phyloP scores from a whole-genome alignment of 2,113 vertebrate species.

The Glaucidium brasilianum region DNA sequence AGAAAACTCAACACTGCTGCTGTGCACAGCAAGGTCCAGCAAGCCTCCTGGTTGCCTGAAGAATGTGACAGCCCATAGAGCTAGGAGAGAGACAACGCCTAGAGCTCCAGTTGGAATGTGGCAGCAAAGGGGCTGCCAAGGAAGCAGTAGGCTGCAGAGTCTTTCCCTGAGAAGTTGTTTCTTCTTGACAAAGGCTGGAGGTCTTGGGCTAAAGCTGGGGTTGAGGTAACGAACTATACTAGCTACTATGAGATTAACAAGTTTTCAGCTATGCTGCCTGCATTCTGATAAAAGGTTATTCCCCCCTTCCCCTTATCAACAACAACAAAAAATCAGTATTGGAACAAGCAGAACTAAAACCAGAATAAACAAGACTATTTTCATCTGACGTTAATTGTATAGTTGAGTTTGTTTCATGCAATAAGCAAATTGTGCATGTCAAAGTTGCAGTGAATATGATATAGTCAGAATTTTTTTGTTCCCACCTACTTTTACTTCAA shows the following conservation, averaged over 20 bases:
- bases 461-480: neutral
- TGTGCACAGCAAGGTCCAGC: neutral
- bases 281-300: conserved; percentile 28
- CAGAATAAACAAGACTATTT: conserved; percentile 54
- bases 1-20: neutral
- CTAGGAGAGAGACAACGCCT: neutral
- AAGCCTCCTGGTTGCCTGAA: neutral
- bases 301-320: neutral
- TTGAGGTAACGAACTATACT: neutral
- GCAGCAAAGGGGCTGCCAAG: neutral
- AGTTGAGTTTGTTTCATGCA: conserved; percentile 39
- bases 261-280: neutral
- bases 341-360: conserved; percentile 51
- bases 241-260: neutral
- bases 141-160: neutral
- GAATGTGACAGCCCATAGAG: neutral
- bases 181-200: neutral
- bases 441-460: conserved; percentile 25
- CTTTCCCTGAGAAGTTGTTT: neutral
- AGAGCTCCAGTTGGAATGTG: neutral
- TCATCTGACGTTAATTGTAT: conserved; percentile 57
- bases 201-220: neutral
- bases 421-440: conserved; percentile 33
- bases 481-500: neutral
- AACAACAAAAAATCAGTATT: conserved; percentile 46